Evolutionary conservation across 92 coral and sea anemone genomes (phyloP).

Genomic region (Zoanthus gigantus): DNA sequence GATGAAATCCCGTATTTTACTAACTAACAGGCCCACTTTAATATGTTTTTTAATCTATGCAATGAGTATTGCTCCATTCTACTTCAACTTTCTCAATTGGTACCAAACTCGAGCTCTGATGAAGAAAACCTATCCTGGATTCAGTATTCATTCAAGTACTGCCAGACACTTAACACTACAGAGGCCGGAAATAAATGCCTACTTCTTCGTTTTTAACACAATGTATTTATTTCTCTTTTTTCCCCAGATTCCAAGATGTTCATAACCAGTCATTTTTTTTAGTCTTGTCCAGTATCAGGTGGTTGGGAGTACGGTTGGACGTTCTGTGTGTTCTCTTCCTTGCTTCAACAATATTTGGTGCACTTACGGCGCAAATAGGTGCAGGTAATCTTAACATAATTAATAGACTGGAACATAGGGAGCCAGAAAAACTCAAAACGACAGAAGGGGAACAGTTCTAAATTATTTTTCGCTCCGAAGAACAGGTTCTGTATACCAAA

Average conservation of each 20-base stretch:
- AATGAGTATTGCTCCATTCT: too few species aligned
- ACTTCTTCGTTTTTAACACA: background rate
- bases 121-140: too few species aligned
- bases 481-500: too few species aligned
- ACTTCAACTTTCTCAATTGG: too few species aligned
- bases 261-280: slow-evolving; percentile 33
- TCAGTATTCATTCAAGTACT: too few species aligned
- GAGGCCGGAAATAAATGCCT: too few species aligned
- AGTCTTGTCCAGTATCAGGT: slow-evolving; percentile 22
- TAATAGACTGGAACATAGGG: background rate
- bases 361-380: slow-evolving; percentile 24
- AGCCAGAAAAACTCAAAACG: background rate
- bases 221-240: background rate
- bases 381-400: background rate
- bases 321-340: slow-evolving; percentile 19
- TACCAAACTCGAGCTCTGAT: too few species aligned
- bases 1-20: too few species aligned
- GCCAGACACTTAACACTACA: too few species aligned
- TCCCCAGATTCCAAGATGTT: slow-evolving; percentile 14
- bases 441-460: background rate
- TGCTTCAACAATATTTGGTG: slow-evolving; percentile 29
- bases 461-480: too few species aligned
- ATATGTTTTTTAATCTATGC: too few species aligned
- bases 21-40: too few species aligned
- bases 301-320: slow-evolving; percentile 20